These are phyloP conservation scores for Azorinus chamasolen DNA, from an alignment of 2,888 invertebrate genomes.

Conservation along the genomic window DNA sequence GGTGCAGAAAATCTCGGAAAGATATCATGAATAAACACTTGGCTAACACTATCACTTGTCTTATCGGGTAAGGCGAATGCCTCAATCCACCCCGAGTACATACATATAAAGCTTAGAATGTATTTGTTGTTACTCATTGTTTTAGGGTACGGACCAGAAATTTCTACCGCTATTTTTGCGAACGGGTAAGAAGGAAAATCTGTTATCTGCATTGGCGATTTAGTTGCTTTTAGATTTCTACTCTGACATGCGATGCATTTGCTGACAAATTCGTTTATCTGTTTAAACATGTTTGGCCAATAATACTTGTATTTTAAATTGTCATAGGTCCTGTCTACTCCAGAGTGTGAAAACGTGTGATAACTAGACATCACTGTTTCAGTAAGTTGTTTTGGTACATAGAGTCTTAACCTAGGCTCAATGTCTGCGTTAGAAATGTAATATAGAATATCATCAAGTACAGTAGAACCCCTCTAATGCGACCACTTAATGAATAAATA, in stretches of 20 bases:
- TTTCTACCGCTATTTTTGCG: constrained; percentile 33
- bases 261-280: constrained; percentile 30
- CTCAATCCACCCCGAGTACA: constrained; percentile 42
- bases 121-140: constrained; percentile 36
- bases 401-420: neutral
- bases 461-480: too few species aligned
- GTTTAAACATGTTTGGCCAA: too few species aligned
- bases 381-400: neutral
- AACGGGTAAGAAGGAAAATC: constrained; percentile 37
- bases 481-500: too few species aligned
- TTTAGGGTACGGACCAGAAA: constrained; percentile 32
- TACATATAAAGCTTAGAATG: constrained; percentile 32
- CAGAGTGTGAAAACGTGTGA: constrained; percentile 48
- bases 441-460: constrained; percentile 2
- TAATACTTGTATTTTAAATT: constrained; percentile 39
- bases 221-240: constrained; percentile 18
- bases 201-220: constrained; percentile 37
- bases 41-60: constrained; percentile 38
- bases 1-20: too few species aligned
- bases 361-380: constrained; percentile 14
- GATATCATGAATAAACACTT: constrained; percentile 50
- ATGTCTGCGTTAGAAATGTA: constrained; percentile 3
- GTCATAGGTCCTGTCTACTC: constrained; percentile 41
- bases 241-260: constrained; percentile 39
- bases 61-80: constrained; percentile 51